Evolutionary conservation across 2,113 vertebrate species (phyloP).

Genomic region (Balaenoptera acutorostrata): DNA sequence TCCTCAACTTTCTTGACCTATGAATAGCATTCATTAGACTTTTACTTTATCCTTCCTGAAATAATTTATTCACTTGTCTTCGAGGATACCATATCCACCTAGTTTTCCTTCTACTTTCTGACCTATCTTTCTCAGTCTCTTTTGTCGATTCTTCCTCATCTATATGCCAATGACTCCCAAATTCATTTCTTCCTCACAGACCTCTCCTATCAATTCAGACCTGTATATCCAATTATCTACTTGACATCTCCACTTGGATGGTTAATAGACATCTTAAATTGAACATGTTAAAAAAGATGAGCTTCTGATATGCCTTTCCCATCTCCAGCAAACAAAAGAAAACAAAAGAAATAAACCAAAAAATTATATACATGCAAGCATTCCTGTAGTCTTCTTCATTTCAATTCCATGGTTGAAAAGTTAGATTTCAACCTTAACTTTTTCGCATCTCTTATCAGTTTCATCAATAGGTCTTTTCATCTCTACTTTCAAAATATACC

Average conservation of each 20-base stretch:
- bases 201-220: slow-evolving; percentile 48
- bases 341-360: background rate
- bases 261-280: slow-evolving; percentile 63
- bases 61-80: background rate
- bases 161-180: slow-evolving; percentile 66
- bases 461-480: background rate
- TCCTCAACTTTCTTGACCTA: background rate
- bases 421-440: background rate
- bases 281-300: slow-evolving; percentile 38
- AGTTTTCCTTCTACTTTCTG: background rate
- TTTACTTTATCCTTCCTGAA: background rate
- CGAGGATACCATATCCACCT: background rate
- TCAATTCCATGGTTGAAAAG: background rate
- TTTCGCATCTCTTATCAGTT: background rate
- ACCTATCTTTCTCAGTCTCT: slow-evolving; percentile 20
- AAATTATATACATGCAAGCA: accelerated
- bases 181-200: slow-evolving; percentile 52
- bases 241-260: slow-evolving; percentile 49
- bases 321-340: background rate
- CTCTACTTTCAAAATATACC: background rate
- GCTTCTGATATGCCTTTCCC: background rate
- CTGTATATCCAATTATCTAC: slow-evolving; percentile 55
- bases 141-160: slow-evolving; percentile 54
- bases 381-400: background rate
- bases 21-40: background rate